These are phyloP conservation scores for Centrocercus urophasianus DNA, from an alignment of 2,113 vertebrate species.

Conservation along the genomic window DNA sequence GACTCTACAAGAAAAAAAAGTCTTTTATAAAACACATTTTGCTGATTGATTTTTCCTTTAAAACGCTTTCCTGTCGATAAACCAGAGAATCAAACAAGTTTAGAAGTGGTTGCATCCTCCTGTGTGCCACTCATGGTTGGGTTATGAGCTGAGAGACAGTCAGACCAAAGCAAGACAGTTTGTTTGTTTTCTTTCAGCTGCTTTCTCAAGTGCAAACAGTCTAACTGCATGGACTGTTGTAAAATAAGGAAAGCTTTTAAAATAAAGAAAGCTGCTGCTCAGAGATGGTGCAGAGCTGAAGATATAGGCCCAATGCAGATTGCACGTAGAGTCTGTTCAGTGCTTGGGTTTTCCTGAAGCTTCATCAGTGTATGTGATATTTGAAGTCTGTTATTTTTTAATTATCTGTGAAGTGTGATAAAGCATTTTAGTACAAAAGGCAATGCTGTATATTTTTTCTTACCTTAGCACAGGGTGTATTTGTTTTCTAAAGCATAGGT, in stretches of 20 bases:
- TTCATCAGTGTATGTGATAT: background rate
- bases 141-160: background rate
- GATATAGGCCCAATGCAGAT: background rate
- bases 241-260: constrained; percentile 1
- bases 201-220: constrained; percentile 14
- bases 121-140: background rate
- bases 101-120: background rate
- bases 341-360: background rate
- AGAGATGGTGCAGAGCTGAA: constrained; percentile 1
- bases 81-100: background rate
- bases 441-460: background rate
- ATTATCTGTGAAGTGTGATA: background rate
- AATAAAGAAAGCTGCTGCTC: constrained; percentile 9
- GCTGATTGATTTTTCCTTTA: constrained; percentile 3
- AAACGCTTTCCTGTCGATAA: background rate
- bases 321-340: background rate
- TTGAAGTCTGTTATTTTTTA: background rate
- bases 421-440: background rate
- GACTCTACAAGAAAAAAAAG: background rate
- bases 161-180: constrained; percentile 8
- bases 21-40: background rate
- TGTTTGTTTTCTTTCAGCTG: constrained; percentile 8
- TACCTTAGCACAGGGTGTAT: background rate
- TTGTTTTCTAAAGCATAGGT: background rate
- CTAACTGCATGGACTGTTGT: background rate